These are phyloP conservation scores for Chionis minor DNA, from an alignment of 2,113 vertebrate genomes.

Conservation along the genomic window DNA sequence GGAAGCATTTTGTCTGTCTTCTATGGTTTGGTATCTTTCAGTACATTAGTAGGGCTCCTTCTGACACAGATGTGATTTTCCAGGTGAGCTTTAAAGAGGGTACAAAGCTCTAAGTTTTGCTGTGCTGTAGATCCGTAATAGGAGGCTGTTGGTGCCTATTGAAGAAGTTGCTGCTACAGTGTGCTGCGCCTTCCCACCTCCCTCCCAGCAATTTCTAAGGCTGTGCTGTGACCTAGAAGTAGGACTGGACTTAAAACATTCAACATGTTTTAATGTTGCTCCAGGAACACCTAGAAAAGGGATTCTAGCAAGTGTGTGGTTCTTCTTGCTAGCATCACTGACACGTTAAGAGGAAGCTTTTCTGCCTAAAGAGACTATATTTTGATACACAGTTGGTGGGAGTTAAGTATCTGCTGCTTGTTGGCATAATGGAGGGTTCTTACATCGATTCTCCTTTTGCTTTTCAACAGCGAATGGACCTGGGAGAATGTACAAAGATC, in stretches of 20 bases:
- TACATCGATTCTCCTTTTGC: background rate
- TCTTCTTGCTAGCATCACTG: background rate
- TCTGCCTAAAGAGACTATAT: background rate
- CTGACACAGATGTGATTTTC: background rate
- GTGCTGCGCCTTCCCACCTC: background rate
- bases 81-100: background rate
- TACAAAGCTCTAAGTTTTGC: background rate
- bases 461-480: conserved; percentile 90
- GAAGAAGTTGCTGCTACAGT: background rate
- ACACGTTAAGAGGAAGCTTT: background rate
- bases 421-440: background rate
- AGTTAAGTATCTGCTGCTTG: background rate
- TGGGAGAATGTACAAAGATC: conserved; percentile 98
- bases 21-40: rapidly evolving
- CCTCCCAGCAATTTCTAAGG: background rate
- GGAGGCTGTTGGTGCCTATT: background rate
- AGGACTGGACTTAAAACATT: background rate
- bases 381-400: background rate
- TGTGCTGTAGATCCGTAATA: background rate
- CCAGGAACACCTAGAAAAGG: background rate
- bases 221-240: background rate
- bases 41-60: rapidly evolving
- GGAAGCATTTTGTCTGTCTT: background rate
- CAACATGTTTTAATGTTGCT: background rate
- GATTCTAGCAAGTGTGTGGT: background rate